Evolutionary conservation across 2,888 invertebrate genomes (phyloP).

Genomic region (Fragum sueziense): DNA sequence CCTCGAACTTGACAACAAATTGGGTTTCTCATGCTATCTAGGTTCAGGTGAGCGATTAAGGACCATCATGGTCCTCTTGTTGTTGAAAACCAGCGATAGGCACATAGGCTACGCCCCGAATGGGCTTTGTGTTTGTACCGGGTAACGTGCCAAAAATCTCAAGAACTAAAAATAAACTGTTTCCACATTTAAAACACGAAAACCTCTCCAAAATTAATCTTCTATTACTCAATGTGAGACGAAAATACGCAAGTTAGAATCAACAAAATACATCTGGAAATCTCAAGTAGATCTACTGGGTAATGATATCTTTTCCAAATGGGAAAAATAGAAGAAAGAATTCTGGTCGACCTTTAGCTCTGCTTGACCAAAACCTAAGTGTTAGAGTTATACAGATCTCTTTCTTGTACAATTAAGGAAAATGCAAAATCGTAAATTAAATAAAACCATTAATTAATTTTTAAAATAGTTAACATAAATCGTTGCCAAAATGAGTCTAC

Average conservation of each 20-base stretch:
- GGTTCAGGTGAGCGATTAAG: too few species aligned
- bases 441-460: too few species aligned
- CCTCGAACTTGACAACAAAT: neutral
- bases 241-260: neutral
- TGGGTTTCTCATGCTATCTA: neutral
- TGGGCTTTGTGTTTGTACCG: neutral
- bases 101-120: neutral
- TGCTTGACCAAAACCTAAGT: too few species aligned
- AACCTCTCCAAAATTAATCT: neutral
- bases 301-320: too few species aligned
- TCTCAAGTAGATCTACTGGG: too few species aligned
- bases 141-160: constrained; percentile 10
- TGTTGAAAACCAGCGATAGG: neutral
- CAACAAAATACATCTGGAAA: neutral
- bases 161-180: constrained; percentile 21
- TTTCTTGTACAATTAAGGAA: too few species aligned
- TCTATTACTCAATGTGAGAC: constrained; percentile 11
- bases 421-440: too few species aligned
- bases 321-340: too few species aligned
- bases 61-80: neutral
- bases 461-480: too few species aligned
- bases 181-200: neutral
- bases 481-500: too few species aligned
- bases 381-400: too few species aligned
- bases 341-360: too few species aligned